Evolutionary conservation across 1,140 invertebrate genomes (phyloP).

Genomic region (Drosophila asahinai): DNA sequence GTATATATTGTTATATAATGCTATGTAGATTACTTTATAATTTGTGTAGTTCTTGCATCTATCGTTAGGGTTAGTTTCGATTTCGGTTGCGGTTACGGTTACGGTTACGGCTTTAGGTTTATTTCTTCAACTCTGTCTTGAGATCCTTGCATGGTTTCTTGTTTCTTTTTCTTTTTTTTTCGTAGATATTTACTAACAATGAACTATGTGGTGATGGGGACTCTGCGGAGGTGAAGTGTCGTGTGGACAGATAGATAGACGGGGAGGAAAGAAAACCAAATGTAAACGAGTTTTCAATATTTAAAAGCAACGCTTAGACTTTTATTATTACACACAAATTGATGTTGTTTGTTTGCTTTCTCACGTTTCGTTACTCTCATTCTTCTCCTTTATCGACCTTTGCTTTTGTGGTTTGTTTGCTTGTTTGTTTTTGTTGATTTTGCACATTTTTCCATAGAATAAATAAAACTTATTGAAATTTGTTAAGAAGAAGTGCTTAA

Average conservation of each 20-base stretch:
- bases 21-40: conserved; percentile 47
- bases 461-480: conserved; percentile 74
- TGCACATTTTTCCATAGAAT: conserved; percentile 72
- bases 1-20: conserved; percentile 51
- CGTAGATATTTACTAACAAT: conserved; percentile 46
- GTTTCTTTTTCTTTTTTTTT: neutral
- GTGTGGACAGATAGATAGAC: neutral
- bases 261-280: conserved; percentile 36
- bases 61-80: conserved; percentile 82
- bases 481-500: conserved; percentile 64
- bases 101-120: conserved; percentile 35
- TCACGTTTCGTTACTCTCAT: conserved; percentile 45
- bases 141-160: conserved; percentile 54
- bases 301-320: conserved; percentile 77
- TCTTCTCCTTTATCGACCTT: conserved; percentile 30
- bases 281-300: conserved; percentile 60
- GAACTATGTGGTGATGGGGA: conserved; percentile 24
- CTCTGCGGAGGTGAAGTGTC: neutral
- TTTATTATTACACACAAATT: conserved; percentile 73
- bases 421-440: conserved; percentile 45
- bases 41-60: conserved; percentile 61
- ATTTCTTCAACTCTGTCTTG: conserved; percentile 51
- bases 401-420: conserved; percentile 32
- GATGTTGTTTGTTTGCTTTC: conserved; percentile 57
- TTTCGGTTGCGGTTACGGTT: conserved; percentile 37